A percentile compares a stretch with the other conserved stretches of the same genome.
phyloP scores from a whole-genome alignment of 1,140 invertebrate genomes.

The Acyrthosiphon pisum region DNA sequence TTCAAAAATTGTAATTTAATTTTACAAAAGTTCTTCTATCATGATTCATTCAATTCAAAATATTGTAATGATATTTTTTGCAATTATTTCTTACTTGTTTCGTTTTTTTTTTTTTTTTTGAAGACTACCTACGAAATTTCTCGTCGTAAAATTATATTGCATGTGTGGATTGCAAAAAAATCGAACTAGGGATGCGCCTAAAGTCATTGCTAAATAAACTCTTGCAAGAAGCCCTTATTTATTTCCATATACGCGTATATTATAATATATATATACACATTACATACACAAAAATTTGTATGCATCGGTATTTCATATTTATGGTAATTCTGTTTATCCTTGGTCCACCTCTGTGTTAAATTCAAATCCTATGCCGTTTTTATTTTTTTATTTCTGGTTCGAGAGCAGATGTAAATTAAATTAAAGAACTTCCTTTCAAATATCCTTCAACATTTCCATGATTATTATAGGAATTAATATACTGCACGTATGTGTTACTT shows the following conservation, averaged over 20 bases:
- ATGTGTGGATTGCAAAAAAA: background rate
- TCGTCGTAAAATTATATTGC: background rate
- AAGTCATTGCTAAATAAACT: background rate
- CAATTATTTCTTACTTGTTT: background rate
- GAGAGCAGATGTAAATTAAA: background rate
- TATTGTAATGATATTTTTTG: background rate
- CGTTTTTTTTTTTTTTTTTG: background rate
- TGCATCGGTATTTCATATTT: conserved; percentile 29
- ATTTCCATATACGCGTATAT: background rate
- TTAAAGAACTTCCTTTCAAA: background rate
- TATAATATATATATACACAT: no score
- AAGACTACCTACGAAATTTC: background rate
- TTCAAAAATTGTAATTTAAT: no score
- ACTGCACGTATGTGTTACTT: background rate
- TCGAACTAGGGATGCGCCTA: background rate
- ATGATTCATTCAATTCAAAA: background rate
- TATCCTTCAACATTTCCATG: background rate
- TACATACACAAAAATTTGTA: background rate
- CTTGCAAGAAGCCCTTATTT: background rate
- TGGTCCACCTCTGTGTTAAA: background rate
- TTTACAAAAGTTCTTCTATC: no score
- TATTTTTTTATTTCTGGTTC: background rate
- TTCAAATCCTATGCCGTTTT: background rate
- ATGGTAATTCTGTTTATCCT: conserved; percentile 20
- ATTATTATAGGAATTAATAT: background rate